Percentiles rank a stretch among this genome's conserved stretches.
These are phyloP conservation scores for Eira barbara DNA, from an alignment of 2,113 vertebrate genomes.

Conservation along the genomic window DNA sequence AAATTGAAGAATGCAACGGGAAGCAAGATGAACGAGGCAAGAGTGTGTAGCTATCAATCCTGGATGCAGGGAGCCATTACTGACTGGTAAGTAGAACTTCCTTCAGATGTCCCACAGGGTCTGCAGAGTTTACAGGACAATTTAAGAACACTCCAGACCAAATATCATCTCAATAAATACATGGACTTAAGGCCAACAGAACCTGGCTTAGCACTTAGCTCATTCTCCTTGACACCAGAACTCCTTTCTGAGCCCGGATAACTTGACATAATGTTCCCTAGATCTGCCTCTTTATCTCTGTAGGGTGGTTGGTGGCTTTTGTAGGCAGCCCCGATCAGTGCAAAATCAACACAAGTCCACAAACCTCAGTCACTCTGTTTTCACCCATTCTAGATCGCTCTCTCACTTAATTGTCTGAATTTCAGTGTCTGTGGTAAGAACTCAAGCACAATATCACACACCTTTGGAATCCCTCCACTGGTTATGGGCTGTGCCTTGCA, in stretches of 20 bases:
- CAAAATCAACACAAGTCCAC: background rate
- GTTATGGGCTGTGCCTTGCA: background rate
- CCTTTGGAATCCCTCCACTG: background rate
- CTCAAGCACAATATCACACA: background rate
- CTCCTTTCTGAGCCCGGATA: background rate
- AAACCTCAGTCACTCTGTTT: background rate
- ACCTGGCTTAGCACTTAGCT: background rate
- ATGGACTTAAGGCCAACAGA: background rate
- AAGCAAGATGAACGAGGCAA: background rate
- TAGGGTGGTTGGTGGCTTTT: background rate
- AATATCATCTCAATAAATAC: background rate
- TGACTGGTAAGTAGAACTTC: background rate
- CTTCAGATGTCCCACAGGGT: background rate
- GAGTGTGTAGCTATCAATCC: too few relatives aligned
- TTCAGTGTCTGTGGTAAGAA: conserved; percentile 16
- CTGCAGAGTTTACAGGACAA: background rate
- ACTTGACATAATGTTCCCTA: background rate
- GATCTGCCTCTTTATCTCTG: background rate
- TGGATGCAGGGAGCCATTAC: background rate
- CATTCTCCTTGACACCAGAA: background rate
- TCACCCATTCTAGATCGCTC: background rate
- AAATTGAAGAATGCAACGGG: background rate
- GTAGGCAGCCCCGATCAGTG: background rate
- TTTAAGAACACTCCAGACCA: background rate
- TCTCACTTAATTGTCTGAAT: conserved; percentile 11